These are phyloP conservation scores for Hyposmocoma kahamanoa DNA, from an alignment of 1,140 invertebrate genomes.

Conservation along the genomic window DNA sequence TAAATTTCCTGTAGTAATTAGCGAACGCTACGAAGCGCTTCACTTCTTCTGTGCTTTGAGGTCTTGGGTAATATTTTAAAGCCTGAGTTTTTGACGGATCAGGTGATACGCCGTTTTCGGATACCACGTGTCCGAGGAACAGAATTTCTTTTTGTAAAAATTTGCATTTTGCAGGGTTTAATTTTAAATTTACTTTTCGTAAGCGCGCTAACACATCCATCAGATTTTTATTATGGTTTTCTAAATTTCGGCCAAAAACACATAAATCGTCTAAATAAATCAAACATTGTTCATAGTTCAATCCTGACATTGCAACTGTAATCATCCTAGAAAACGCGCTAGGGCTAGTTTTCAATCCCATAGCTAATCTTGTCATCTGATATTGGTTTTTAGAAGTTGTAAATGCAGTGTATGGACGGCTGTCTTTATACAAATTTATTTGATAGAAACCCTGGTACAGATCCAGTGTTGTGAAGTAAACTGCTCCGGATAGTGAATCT, in stretches of 20 bases:
- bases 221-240: constrained; percentile 46
- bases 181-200: constrained; percentile 41
- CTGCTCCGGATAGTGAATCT: constrained; percentile 31
- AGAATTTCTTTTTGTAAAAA: constrained; percentile 53
- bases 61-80: constrained; percentile 46
- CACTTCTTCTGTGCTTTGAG: constrained; percentile 48
- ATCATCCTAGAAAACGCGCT: constrained; percentile 37
- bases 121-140: constrained; percentile 60
- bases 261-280: constrained; percentile 63
- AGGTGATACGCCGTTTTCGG: constrained; percentile 50
- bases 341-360: constrained; percentile 46
- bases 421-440: constrained; percentile 51
- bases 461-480: constrained; percentile 70
- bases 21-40: constrained; percentile 60
- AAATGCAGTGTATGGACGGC: constrained; percentile 54
- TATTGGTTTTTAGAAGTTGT: constrained; percentile 30
- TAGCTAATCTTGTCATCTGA: constrained; percentile 48
- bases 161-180: constrained; percentile 46
- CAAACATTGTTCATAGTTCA: constrained; percentile 31
- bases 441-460: constrained; percentile 71
- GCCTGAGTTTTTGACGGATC: constrained; percentile 50
- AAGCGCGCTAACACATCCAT: constrained; percentile 30
- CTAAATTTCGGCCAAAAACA: constrained; percentile 38
- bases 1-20: constrained; percentile 60
- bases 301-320: constrained; percentile 39